phyloP scores from a whole-genome alignment of 2,113 vertebrate species.

The Ceyx melanurus region DNA sequence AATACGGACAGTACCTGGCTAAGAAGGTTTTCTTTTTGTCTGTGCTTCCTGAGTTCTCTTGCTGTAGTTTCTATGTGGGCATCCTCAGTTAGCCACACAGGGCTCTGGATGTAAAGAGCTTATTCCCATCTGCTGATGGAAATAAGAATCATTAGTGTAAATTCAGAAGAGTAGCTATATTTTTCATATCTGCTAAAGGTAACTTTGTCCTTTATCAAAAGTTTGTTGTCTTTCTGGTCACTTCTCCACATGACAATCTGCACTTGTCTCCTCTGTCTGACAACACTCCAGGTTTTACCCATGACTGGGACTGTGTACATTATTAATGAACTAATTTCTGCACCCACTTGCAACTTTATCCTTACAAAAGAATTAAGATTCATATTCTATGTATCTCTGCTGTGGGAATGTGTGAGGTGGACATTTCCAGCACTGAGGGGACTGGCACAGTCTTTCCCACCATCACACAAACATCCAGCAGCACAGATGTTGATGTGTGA shows the following conservation, averaged over 20 bases:
- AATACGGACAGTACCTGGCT: neutral
- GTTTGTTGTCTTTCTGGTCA: neutral
- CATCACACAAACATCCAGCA: neutral
- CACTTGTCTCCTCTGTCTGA: neutral
- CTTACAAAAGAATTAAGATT: neutral
- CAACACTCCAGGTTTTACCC: neutral
- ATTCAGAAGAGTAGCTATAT: too few species aligned
- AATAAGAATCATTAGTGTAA: too few species aligned
- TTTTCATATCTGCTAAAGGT: neutral
- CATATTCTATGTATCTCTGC: rapidly evolving
- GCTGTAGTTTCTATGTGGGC: neutral
- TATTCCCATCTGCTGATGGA: too few species aligned
- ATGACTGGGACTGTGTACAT: neutral
- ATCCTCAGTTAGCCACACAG: neutral
- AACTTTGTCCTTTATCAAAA: neutral
- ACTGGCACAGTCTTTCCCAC: neutral
- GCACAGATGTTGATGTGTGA: neutral
- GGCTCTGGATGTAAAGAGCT: neutral
- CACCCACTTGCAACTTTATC: neutral
- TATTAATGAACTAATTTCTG: neutral
- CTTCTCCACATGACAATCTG: neutral
- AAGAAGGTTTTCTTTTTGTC: neutral
- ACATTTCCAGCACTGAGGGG: neutral
- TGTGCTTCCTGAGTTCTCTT: neutral
- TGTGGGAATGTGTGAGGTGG: neutral